Conservation (phyloP, 1,140 invertebrate species). For the Acromyrmex heyeri region DNA sequence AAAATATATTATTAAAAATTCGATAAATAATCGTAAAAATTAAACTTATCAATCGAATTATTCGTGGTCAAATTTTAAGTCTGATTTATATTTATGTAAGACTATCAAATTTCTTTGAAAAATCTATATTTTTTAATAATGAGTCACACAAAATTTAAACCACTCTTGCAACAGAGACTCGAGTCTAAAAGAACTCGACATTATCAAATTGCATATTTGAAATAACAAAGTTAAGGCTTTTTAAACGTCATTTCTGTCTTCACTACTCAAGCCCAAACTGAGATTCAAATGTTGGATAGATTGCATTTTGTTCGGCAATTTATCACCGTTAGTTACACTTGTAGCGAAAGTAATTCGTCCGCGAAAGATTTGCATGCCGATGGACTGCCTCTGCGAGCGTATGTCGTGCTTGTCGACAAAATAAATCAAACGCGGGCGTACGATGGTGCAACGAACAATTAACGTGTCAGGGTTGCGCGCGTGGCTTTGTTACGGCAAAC, state of each 20-base stretch:
- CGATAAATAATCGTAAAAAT: neutral
- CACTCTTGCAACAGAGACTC: neutral
- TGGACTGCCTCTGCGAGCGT: constrained; percentile 42
- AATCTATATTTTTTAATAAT: neutral
- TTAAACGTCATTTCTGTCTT: neutral
- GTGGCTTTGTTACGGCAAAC: constrained; percentile 67
- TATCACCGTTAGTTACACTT: constrained; percentile 57
- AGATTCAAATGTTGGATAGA: constrained; percentile 48
- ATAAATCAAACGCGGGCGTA: constrained; percentile 68
- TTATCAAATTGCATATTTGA: neutral
- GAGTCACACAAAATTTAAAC: neutral
- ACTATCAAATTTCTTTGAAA: neutral
- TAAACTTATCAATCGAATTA: neutral
- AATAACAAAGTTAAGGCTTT: constrained; percentile 18
- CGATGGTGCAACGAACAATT: constrained; percentile 65
- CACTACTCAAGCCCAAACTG: constrained; percentile 28
- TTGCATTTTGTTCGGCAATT: constrained; percentile 41
- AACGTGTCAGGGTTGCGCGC: constrained; percentile 61
- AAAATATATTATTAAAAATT: neutral
- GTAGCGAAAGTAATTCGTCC: constrained; percentile 60
- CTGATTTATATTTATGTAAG: neutral
- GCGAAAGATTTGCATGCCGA: constrained; percentile 63
- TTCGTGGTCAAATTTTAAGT: neutral
- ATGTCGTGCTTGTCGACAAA: constrained; percentile 53
- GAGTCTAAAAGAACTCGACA: neutral